Base-by-base conservation (phyloP, 2,113 vertebrate genomes). In the sheep (Ovis aries) region DNA sequence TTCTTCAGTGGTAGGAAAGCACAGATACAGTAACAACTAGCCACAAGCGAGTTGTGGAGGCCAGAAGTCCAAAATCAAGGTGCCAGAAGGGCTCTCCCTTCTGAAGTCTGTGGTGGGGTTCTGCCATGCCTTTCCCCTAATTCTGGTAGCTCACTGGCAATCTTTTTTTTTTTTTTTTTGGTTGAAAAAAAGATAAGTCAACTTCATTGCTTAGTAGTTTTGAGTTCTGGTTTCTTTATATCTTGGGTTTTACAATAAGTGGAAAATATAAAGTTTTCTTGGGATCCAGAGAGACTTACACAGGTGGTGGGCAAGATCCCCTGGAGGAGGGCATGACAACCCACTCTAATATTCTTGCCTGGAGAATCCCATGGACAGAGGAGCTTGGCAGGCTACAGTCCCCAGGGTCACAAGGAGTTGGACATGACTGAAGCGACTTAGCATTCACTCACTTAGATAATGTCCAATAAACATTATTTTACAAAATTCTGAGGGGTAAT, bases 121-220 rank as follows among this genome's bases (percentile, higher is more conserved):
- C 4, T 36, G 36, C 62, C 62, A 15, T 0, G 4, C 10, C 25
- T 50, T 27, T 10, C 27, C 17, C 11, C 3, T 2, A 6, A 36
- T 31, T 36, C 25, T 36, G 31, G 27, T 10, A 40, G 27, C 53
- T 50, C 29, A 50, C 43, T 33, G 23, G 82, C 25, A 19, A 17
- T 88, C 43, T 23, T 17, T 9, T 48, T 50, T 9, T 45, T 78
- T 45, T 78, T 78, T 5, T 33, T 50, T 77, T 77, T 45, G 31
- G 45, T 36, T 86, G 14, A 9, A 52, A 31, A 48, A 85, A 88
- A 31, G 16, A 50, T 57, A 80, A 52, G 4, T 93, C 9, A 90
- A 74, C 29, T 93, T 91, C 89, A 78, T 85, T 91, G 55, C 48
- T 93, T 50, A 81, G 40, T 81, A 74, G 16, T 7, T 89, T 88